A percentile compares a stretch with the other conserved stretches of the same genome.
Conservation (phyloP, 2,113 vertebrate species). For the Motacilla alba region DNA sequence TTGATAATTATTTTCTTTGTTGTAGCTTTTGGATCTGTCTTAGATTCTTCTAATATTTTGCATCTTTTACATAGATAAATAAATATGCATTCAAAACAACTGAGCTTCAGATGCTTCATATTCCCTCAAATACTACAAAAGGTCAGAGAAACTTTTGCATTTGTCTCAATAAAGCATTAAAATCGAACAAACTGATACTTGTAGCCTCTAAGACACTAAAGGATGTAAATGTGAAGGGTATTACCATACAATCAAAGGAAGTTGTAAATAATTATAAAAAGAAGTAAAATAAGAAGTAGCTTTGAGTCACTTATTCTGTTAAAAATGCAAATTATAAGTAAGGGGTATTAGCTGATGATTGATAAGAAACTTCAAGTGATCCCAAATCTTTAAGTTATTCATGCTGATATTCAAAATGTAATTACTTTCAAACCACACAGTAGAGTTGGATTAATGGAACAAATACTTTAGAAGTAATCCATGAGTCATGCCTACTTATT, state of each 20-base stretch:
- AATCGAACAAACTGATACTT: neutral
- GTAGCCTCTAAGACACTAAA: neutral
- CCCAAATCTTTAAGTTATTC: constrained; percentile 24
- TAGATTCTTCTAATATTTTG: neutral
- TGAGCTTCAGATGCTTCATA: neutral
- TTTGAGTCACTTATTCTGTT: neutral
- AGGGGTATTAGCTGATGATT: neutral
- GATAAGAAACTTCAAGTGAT: constrained; percentile 23
- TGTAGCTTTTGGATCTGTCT: neutral
- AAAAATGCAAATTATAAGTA: neutral
- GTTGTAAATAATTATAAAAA: neutral
- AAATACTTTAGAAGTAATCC: constrained; percentile 4
- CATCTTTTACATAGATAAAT: neutral
- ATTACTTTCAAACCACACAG: neutral
- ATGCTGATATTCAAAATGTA: neutral
- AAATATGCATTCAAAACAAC: neutral
- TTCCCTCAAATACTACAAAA: neutral
- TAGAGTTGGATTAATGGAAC: neutral
- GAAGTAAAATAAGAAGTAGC: neutral
- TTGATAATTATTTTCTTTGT: neutral
- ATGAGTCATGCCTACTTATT: neutral
- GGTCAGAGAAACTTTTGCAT: neutral
- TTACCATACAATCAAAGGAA: neutral
- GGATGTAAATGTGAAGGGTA: neutral
- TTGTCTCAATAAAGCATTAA: neutral